These are phyloP conservation scores for Mesitornis unicolor DNA, from an alignment of 2,113 vertebrate genomes.

Conservation along the genomic window DNA sequence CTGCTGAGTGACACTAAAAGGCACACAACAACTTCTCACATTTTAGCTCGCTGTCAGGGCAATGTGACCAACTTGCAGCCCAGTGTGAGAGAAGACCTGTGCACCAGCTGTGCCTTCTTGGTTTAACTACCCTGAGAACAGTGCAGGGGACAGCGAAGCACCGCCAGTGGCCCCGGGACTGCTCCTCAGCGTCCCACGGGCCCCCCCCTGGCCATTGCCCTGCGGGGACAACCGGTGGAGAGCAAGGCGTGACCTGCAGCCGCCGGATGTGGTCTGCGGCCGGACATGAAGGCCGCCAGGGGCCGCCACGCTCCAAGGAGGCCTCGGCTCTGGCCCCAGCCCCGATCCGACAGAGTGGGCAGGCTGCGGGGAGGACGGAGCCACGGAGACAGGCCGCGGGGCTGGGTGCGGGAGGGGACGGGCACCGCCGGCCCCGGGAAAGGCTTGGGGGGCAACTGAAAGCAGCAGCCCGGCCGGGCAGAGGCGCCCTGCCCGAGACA, in stretches of 20 bases:
- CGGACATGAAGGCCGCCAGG: too few relatives aligned
- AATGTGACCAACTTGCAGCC: not conserved
- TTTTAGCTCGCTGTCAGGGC: not conserved
- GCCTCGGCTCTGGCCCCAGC: too few relatives aligned
- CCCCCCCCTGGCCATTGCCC: not conserved
- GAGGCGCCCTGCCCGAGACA: not conserved
- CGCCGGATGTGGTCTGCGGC: fast-evolving
- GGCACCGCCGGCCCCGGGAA: fast-evolving
- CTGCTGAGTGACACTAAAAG: not conserved
- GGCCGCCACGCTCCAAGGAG: not conserved
- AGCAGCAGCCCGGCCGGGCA: not conserved
- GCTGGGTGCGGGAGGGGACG: too few relatives aligned
- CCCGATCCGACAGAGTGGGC: too few relatives aligned
- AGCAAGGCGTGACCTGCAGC: too few relatives aligned
- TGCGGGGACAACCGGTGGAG: too few relatives aligned
- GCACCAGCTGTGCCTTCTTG: not conserved
- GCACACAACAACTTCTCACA: not conserved
- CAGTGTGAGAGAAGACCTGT: not conserved
- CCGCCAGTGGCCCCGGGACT: not conserved
- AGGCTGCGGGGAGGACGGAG: too few relatives aligned
- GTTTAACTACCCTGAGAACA: fast-evolving
- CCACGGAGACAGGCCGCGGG: not conserved
- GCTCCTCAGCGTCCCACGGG: not conserved
- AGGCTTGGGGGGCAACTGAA: not conserved
- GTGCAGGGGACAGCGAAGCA: too few relatives aligned